phyloP scores from a whole-genome alignment of 2,113 vertebrate genomes.

The Phalacrocorax pelagicus region DNA sequence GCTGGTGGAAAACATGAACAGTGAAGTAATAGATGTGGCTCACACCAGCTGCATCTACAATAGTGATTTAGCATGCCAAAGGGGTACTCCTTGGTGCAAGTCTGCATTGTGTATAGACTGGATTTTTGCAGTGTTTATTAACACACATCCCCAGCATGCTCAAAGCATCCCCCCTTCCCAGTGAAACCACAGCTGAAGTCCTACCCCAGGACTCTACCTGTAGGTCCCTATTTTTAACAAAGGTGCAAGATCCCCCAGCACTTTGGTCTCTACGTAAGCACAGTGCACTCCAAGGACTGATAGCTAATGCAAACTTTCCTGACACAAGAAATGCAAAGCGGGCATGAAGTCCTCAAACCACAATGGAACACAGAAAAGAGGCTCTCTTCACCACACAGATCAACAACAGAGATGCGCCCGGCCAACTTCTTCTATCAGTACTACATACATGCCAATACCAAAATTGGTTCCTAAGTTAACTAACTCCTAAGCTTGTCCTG shows the following conservation, averaged over 20 bases:
- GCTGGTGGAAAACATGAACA: background rate
- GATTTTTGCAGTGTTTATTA: background rate
- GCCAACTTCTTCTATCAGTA: background rate
- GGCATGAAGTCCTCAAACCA: background rate
- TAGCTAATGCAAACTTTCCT: background rate
- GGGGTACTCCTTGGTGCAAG: background rate
- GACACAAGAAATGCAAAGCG: background rate
- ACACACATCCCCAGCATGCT: background rate
- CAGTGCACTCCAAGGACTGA: background rate
- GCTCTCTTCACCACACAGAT: background rate
- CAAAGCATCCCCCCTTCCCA: background rate
- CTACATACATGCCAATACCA: background rate
- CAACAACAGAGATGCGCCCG: background rate
- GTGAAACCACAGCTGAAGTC: background rate
- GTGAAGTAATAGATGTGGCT: background rate
- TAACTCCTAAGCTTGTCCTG: background rate
- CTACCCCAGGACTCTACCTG: background rate
- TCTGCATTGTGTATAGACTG: background rate
- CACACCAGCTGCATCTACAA: background rate
- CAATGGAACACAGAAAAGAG: background rate
- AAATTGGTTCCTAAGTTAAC: background rate
- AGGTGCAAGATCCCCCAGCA: background rate
- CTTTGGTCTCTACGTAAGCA: background rate
- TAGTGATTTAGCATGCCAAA: background rate
- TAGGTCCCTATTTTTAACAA: background rate